Evolutionary conservation across 2,113 vertebrate species (phyloP), one percentile per base, ranked within the genome.

Genomic region (Cephalopterus ornatus): DNA sequence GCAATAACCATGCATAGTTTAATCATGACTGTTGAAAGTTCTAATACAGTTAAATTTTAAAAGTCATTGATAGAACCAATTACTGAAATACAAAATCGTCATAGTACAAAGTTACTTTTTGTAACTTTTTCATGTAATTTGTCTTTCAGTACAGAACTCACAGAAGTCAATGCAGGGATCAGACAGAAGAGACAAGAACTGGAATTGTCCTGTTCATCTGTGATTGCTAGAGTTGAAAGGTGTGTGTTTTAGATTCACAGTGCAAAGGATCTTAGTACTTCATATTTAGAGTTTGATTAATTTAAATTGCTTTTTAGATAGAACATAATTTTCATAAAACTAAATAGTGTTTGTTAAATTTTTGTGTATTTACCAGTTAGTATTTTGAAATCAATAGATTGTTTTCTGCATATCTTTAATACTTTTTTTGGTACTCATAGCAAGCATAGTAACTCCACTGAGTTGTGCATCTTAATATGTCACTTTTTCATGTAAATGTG

Each of bases 91-190:
- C 3, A 62, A 49, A 91, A 66, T 58, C 15, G 4, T 37, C 50
- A 12, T 37, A 75, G 28, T 61, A 49, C 61, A 50, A 74, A 92
- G 39, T 62, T 92, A 23, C 63, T 86, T 52, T 55, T 76, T 66
- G 8, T 89, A 71, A 95, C 21, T 75, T 67, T 63, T 76, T 53
- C 33, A 8, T 96, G 49, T 92, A 92, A 95, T 94, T 93, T 97
- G 26, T 94, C 74, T 96, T 98, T 96, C 97, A 99, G 99, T 97
- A 95, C 97, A 96, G 98, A 98, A 96, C 79, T 98, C 89, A 95
- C 82, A 73, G 98, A 99, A 96, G 97, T 98, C 33, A 95, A 95
- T 70, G 81, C 95, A 39, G 88, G 70, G 20, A 95, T 95, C 76
- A 97, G 96, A 35, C 98, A 98, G 75, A 98, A 98, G 94, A 98